Evolutionary conservation across 2,888 invertebrate genomes (phyloP), one percentile per base, ranked within the genome.

Genomic region (Caenorhabditis zanzibari): DNA sequence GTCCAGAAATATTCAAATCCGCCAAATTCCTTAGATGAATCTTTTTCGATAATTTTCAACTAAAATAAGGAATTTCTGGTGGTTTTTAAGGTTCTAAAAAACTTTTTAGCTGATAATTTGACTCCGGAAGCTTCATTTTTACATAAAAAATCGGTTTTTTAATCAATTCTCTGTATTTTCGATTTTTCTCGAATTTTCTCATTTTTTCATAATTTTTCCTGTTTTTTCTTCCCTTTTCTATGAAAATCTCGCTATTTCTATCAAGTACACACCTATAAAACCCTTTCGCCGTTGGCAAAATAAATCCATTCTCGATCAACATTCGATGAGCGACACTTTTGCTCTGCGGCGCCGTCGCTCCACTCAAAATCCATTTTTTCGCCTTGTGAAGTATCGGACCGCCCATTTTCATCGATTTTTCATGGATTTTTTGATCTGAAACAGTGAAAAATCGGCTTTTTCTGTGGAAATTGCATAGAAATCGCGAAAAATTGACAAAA

Each of bases 261-360:
- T n/a, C 10, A 38, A 61, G 19, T 22, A 63, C 77, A 19, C 14
- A 88, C 90, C 87, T 84, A 83, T 86, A 85, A 22, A 90, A 72
- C 26, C 88, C 89, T 82, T 82, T 85, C 6, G 79, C 84, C n/a
- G 79, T 58, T 19, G 85, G 88, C 12, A 81, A 72, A 72, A 91
- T 89, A 80, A 90, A 89, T 9, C 88, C 88, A 73, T 90, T 90
- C 22, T 82, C 82, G 26, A 88, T 76, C 75, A 91, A 85, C 74
- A 91, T 77, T 24, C 85, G 82, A 35, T 88, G 87, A 49, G 90
- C 87, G 16, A 86, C 10, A 22, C 88, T 88, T 71, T 88, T 89
- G 63, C 88, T 83, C 26, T 81, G 54, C 10, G 71, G 64, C 19
- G 86, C 61, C 22, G 84, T 84, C n/a, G 79, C 54, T 1, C 86